phyloP scores from a whole-genome alignment of 2,888 invertebrate species.

The Lithophane ornitopus region DNA sequence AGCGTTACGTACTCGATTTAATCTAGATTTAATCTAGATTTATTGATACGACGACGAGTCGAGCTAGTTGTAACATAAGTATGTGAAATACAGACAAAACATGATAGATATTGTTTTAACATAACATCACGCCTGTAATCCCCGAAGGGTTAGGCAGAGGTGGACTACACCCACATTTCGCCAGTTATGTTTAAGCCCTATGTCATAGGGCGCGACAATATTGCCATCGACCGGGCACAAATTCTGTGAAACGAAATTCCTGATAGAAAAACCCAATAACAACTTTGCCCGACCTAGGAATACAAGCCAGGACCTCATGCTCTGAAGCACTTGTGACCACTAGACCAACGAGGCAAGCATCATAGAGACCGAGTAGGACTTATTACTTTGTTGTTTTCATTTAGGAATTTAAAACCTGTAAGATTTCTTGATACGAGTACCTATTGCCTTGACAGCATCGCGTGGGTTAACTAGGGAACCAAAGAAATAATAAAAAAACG shows the following conservation, averaged over 20 bases:
- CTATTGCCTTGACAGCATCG: not conserved
- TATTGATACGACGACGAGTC: not conserved
- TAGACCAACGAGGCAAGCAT: too few species aligned
- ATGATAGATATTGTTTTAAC: not conserved
- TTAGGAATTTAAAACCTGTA: not conserved
- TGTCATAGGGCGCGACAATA: not conserved
- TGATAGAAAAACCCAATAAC: not conserved
- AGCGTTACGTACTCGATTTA: constrained; percentile 5
- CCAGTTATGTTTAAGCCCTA: too few species aligned
- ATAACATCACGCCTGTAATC: too few species aligned
- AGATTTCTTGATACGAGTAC: not conserved
- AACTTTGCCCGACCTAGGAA: not conserved
- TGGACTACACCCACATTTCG: too few species aligned
- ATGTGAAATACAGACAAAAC: not conserved
- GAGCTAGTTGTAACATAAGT: not conserved
- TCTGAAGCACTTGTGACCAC: not conserved
- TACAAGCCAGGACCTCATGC: not conserved
- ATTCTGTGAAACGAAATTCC: not conserved
- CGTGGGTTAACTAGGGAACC: not conserved
- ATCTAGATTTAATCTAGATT: constrained; percentile 31
- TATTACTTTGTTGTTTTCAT: not conserved
- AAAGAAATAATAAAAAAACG: not conserved
- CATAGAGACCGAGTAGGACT: too few species aligned
- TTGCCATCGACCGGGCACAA: not conserved
- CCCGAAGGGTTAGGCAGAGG: too few species aligned